These are phyloP conservation scores for Cephalopholis sonnerati DNA, from an alignment of 2,113 vertebrate genomes.

Conservation along the genomic window DNA sequence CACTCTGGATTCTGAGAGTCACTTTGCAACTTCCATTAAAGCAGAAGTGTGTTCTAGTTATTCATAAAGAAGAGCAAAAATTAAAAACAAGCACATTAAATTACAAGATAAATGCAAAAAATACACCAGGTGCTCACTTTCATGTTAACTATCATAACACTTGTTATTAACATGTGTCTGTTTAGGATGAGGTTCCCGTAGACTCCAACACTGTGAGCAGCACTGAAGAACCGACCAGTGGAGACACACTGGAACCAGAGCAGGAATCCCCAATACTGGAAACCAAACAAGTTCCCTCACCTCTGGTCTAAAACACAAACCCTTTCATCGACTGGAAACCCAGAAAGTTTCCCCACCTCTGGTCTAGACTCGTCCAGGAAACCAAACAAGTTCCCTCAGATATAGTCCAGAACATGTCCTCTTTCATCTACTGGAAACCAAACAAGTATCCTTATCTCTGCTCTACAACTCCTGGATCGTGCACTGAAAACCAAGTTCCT, in stretches of 20 bases:
- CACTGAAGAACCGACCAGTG: conserved; percentile 83
- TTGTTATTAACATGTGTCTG: background rate
- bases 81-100: background rate
- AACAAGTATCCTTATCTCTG: no score
- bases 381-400: conserved; percentile 72
- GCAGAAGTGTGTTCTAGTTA: background rate
- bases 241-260: conserved; percentile 48
- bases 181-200: conserved; percentile 90
- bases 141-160: background rate
- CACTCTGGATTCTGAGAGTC: background rate
- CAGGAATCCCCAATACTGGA: conserved; percentile 67
- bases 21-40: background rate
- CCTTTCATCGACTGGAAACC: background rate
- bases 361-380: conserved; percentile 29
- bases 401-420: conserved; percentile 51
- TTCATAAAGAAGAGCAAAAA: background rate
- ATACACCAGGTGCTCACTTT: background rate
- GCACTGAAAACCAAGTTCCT: conserved; percentile 41
- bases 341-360: background rate
- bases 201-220: conserved; percentile 90
- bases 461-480: no score
- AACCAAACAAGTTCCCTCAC: conserved; percentile 78
- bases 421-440: background rate
- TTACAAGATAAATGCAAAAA: background rate
- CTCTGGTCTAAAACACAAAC: conserved; percentile 64